These are phyloP conservation scores for Phasianus colchicus DNA, from an alignment of 2,113 vertebrate genomes.

Conservation along the genomic window DNA sequence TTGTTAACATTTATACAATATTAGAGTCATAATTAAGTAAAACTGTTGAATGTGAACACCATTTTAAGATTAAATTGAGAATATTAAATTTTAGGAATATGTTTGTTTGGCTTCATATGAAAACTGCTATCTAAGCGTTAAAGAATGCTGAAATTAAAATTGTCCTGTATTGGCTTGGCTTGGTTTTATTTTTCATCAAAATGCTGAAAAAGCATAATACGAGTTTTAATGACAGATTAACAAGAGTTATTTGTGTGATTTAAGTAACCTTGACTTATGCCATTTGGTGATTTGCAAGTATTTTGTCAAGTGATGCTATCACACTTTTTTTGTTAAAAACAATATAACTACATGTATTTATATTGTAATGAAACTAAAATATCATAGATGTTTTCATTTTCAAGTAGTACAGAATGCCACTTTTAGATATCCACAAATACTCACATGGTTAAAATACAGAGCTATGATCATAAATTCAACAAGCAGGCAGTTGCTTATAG, in stretches of 20 bases:
- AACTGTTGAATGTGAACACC: neutral
- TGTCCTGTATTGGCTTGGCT: neutral
- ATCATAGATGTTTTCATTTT: neutral
- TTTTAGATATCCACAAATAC: neutral
- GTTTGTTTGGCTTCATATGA: neutral
- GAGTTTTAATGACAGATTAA: slow-evolving; percentile 10
- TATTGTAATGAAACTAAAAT: neutral
- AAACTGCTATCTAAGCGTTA: neutral
- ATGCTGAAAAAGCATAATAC: neutral
- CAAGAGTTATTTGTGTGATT: neutral
- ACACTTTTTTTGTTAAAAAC: neutral
- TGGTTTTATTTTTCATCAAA: neutral
- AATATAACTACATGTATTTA: neutral
- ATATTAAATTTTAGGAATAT: neutral
- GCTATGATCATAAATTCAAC: neutral
- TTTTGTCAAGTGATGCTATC: neutral
- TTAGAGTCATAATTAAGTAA: neutral
- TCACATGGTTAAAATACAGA: neutral
- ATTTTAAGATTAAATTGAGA: neutral
- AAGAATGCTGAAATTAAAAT: neutral
- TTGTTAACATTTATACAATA: neutral
- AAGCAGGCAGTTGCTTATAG: neutral
- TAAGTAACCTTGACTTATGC: neutral
- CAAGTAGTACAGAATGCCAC: neutral
- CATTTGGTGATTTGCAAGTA: neutral